A percentile compares a stretch with the other conserved stretches of the same genome.
Evolutionary conservation across 1,140 invertebrate genomes (phyloP).

Genomic region (Agrilus planipennis): DNA sequence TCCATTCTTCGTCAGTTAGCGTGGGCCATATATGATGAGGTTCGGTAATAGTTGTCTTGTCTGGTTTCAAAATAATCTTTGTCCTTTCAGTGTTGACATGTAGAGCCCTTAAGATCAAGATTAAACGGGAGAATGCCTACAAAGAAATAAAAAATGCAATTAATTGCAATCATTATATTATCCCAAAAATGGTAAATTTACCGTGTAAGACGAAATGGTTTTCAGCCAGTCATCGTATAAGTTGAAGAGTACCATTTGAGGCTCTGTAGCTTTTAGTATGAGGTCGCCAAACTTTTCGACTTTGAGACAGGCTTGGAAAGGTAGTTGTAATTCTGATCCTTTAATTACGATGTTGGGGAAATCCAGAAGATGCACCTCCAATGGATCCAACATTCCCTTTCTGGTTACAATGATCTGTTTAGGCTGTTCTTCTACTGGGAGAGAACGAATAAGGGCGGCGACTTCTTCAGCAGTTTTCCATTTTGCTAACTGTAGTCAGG

Average conservation of each 20-base stretch:
- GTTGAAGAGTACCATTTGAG: constrained; percentile 99
- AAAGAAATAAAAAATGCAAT: constrained; percentile 15
- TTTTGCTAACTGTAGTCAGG: constrained; percentile 68
- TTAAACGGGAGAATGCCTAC: constrained; percentile 90
- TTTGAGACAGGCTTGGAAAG: constrained; percentile 98
- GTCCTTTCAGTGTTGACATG: constrained; percentile 99
- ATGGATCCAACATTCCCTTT: constrained; percentile 98
- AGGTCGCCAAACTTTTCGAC: constrained; percentile 99
- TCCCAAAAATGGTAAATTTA: constrained; percentile 28
- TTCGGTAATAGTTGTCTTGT: constrained; percentile 97
- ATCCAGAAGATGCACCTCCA: constrained; percentile 97
- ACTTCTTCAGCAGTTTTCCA: constrained; percentile 99
- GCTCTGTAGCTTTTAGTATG: constrained; percentile 98
- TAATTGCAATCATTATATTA: neutral
- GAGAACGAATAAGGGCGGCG: constrained; percentile 93
- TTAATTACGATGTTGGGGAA: constrained; percentile 99
- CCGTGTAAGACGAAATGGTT: constrained; percentile 86
- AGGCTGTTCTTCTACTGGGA: constrained; percentile 99
- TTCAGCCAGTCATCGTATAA: constrained; percentile 99
- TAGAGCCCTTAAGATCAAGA: constrained; percentile 89
- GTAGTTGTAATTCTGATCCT: constrained; percentile 94
- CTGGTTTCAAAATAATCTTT: constrained; percentile 96
- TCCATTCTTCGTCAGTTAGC: constrained; percentile 96
- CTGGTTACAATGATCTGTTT: constrained; percentile 99
- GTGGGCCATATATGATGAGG: constrained; percentile 99